Base-by-base conservation (phyloP, 2,797 vertebrate species). In the Anabas testudineus region DNA sequence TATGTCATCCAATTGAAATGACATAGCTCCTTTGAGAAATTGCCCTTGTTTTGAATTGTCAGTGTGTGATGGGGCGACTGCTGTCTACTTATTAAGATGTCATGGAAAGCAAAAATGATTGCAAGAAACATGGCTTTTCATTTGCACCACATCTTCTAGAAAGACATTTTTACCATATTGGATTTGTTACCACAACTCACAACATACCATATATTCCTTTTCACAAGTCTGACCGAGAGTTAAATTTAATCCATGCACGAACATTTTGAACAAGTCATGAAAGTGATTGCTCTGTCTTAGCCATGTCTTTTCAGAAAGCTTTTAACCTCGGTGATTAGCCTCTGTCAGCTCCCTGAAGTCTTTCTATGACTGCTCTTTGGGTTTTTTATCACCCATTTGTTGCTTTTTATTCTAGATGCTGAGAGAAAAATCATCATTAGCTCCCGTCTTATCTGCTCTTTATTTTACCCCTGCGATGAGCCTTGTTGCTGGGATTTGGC, bases 401-500 rank as follows among this genome's bases (percentile, higher is more conserved):
- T 83, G 74, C 82, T 64, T 85, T 90, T 83, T 78, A 80, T 83
- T 83, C 63, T 64, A 74, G 76, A 81, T 63, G 62, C 65, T 67
- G 49, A 74, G 71, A 80, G 80, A 82, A 84, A 86, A 81, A 86
- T 82, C 81, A 76, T 88, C 86, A 88, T 90, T 89, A 90, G 85
- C 86, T 78, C 34, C 32, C 13, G 58, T 66, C 75, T 89, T 92
- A 92, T 93, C 90, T 86, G 10, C 75, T 88, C 75, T 87, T 89
- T 89, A 85, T 87, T 90, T 85, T 82, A 78, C 74, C 83, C 83
- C 69, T 67, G 81, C 54, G 87, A 91, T 82, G 87, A 90, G 86
- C 71, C 78, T 81, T 84, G 87, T 92, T 71, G n/a, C 79, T 86
- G 87, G 84, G 87, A 90, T 90, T 90, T 86, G 76, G 85, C 81